A percentile compares a stretch with the other conserved stretches of the same genome.
phyloP scores from a whole-genome alignment of 92 coral and sea anemone species.

The Pocillopora meandrina region DNA sequence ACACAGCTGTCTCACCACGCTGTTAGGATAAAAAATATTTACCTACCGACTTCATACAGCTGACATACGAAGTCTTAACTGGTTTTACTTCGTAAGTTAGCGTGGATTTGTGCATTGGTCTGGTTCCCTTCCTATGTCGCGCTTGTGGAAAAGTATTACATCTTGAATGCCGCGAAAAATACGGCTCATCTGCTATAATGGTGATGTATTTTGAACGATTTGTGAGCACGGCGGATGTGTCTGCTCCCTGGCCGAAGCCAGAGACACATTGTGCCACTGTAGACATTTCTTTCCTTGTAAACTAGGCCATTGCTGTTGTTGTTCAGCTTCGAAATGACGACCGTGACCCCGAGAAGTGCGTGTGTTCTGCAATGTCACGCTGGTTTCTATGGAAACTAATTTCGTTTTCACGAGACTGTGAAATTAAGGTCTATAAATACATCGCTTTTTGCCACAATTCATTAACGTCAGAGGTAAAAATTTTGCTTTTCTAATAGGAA shows the following conservation, averaged over 20 bases:
- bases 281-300: slow-evolving; percentile 50
- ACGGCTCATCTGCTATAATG: slow-evolving; percentile 89
- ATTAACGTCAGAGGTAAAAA: no score
- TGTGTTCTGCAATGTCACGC: background rate
- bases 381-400: slow-evolving; percentile 35
- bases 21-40: slow-evolving; percentile 1
- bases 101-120: slow-evolving; percentile 84
- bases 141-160: slow-evolving; percentile 27
- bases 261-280: slow-evolving; percentile 40
- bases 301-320: slow-evolving; percentile 25
- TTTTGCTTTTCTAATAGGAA: no score
- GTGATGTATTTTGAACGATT: slow-evolving; percentile 91
- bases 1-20: slow-evolving; percentile 16
- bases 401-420: no score
- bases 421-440: no score
- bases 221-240: slow-evolving; percentile 87
- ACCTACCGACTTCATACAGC: slow-evolving; percentile 95
- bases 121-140: slow-evolving; percentile 71
- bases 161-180: slow-evolving; percentile 69
- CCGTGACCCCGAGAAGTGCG: background rate
- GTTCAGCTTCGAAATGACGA: background rate
- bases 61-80: slow-evolving; percentile 53
- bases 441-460: no score
- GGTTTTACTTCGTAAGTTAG: slow-evolving; percentile 69
- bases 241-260: slow-evolving; percentile 86